phyloP scores from a whole-genome alignment of 2,113 vertebrate genomes.

The Stictonetta naevosa region DNA sequence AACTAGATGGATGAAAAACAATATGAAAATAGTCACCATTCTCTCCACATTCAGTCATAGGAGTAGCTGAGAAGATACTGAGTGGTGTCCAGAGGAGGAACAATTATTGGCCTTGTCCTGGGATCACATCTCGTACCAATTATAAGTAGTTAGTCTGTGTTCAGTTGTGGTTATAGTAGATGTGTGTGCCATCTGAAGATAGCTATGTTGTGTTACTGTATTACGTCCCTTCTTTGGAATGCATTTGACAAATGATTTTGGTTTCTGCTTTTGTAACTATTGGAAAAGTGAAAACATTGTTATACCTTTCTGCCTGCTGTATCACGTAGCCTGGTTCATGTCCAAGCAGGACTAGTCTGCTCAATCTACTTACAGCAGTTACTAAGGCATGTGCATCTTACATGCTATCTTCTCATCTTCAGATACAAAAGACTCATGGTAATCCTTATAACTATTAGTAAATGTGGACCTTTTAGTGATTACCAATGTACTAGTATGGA shows the following conservation, averaged over 20 bases:
- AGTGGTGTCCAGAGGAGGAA: neutral
- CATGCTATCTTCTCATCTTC: accelerated
- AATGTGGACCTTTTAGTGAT: neutral
- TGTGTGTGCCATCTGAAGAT: accelerated
- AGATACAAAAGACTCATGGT: neutral
- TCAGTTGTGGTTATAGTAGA: neutral
- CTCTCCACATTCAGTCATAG: neutral
- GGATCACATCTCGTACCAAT: neutral
- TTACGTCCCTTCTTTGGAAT: neutral
- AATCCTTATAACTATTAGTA: neutral
- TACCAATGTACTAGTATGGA: neutral
- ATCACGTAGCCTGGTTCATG: neutral
- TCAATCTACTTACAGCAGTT: neutral
- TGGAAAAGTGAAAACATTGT: neutral
- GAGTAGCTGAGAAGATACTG: neutral
- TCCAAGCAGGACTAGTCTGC: neutral
- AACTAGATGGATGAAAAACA: neutral
- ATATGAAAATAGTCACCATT: neutral
- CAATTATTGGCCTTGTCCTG: neutral
- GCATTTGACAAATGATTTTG: neutral
- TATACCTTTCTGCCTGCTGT: neutral
- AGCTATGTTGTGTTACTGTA: neutral
- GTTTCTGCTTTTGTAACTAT: neutral
- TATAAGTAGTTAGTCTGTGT: neutral
- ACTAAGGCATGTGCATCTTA: neutral